Evolutionary conservation across 2,113 vertebrate species (phyloP).

Genomic region (Vulpes vulpes): DNA sequence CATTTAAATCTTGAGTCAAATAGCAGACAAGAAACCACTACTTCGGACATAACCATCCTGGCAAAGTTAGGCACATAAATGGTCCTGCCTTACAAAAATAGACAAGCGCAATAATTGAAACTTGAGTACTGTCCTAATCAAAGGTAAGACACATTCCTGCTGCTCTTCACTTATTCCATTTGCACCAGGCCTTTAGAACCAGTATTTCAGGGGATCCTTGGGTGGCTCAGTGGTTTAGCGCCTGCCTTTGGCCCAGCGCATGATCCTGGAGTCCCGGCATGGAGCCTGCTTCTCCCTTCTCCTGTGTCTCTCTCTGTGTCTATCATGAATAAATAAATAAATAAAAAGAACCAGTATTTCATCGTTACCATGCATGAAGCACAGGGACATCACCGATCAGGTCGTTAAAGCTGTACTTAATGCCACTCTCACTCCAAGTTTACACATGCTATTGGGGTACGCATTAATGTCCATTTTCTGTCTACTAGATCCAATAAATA

Average conservation of each 20-base stretch:
- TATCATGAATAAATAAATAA: too few species aligned
- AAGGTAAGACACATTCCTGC: background rate
- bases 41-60: background rate
- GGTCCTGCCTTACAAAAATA: background rate
- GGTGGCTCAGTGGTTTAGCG: too few species aligned
- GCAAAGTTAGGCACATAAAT: background rate
- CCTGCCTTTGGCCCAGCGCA: too few species aligned
- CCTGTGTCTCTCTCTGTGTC: too few species aligned
- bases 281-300: too few species aligned
- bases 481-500: background rate
- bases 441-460: background rate
- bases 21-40: background rate
- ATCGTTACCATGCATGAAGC: background rate
- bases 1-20: background rate
- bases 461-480: background rate
- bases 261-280: too few species aligned
- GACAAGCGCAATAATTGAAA: background rate
- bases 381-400: background rate
- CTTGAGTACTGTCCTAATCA: background rate
- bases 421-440: background rate
- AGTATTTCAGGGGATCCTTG: too few species aligned
- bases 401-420: background rate
- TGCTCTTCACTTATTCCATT: background rate
- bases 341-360: background rate
- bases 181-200: background rate